A percentile compares a stretch with the other conserved stretches of the same genome.
phyloP scores from a whole-genome alignment of 2,113 vertebrate genomes.

The Pseudorectes ferrugineus region DNA sequence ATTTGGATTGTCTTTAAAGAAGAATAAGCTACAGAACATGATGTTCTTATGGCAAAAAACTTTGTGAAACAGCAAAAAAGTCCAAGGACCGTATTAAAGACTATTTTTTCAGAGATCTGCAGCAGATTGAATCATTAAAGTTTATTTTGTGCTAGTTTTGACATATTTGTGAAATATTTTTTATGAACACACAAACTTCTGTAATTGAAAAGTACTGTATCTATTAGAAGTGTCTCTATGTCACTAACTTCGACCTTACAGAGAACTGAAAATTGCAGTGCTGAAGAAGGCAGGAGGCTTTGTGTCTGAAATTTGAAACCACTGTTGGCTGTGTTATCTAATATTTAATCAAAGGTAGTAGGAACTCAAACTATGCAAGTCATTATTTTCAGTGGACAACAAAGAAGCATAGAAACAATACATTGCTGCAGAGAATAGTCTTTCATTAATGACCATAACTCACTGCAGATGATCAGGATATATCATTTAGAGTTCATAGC shows the following conservation, averaged over 20 bases:
- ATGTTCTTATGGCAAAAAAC: background rate
- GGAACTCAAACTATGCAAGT: background rate
- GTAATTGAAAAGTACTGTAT: background rate
- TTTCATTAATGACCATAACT: background rate
- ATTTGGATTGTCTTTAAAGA: background rate
- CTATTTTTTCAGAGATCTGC: background rate
- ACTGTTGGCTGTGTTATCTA: background rate
- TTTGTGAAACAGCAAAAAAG: background rate
- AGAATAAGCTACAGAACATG: background rate
- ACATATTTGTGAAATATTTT: background rate
- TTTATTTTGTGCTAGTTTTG: background rate
- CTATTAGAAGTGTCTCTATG: background rate
- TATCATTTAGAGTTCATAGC: background rate
- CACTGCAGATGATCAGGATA: background rate
- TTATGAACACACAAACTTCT: background rate
- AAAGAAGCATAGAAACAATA: background rate
- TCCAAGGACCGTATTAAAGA: background rate
- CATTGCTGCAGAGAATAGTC: background rate
- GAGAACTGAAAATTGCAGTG: background rate
- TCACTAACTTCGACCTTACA: background rate
- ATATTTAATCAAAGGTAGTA: background rate
- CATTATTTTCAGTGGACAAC: background rate
- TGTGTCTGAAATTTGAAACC: background rate
- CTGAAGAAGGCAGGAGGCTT: background rate
- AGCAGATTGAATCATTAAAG: background rate